Conservation (phyloP, 1,140 invertebrate species). For the Trichonephila inaurata region DNA sequence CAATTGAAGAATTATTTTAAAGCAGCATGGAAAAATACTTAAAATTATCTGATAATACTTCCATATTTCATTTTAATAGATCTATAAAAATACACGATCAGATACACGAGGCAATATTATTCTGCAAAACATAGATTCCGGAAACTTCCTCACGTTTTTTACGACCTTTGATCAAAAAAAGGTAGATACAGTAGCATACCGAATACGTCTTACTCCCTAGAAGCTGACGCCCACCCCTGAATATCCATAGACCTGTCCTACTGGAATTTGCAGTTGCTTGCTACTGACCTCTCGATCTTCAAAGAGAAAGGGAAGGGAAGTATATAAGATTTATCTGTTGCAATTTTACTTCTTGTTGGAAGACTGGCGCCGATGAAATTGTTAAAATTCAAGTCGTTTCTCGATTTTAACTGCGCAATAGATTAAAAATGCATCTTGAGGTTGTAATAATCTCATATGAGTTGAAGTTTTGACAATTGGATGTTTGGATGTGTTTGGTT, state of each 20-base stretch:
- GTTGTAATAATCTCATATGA: neutral
- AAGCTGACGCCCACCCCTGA: neutral
- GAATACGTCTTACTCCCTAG: neutral
- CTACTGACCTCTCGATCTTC: slow-evolving; percentile 2
- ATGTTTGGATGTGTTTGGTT: neutral
- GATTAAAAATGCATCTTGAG: neutral
- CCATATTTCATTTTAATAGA: no score
- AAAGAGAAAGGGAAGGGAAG: neutral
- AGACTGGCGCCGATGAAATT: neutral
- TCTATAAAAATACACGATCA: neutral
- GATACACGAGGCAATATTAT: neutral
- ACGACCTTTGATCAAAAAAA: neutral
- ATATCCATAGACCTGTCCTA: neutral
- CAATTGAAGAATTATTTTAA: no score
- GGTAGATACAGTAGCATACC: neutral
- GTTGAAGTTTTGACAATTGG: neutral
- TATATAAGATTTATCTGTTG: neutral
- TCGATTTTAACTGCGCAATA: slow-evolving; percentile 6
- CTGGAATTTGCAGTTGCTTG: neutral
- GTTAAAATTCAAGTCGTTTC: slow-evolving; percentile 30
- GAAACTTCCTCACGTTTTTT: neutral
- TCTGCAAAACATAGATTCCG: neutral
- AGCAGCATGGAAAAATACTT: no score
- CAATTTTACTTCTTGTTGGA: neutral
- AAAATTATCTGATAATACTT: no score